Conservation (phyloP, 2,113 vertebrate genomes). For the Cryptomyrus ogoouensis region DNA sequence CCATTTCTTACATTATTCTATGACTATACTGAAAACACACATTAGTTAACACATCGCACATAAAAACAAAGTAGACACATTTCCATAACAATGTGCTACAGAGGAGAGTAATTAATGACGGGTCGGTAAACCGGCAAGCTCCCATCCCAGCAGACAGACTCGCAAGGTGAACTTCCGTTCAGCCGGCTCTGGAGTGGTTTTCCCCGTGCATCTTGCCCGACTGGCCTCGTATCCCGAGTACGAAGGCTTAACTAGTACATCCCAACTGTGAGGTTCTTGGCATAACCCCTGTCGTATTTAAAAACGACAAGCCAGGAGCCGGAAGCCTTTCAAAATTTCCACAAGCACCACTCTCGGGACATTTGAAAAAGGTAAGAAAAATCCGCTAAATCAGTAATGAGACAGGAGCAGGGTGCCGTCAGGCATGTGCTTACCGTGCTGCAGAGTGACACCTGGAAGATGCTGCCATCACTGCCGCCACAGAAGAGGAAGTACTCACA, state of each 20-base stretch:
- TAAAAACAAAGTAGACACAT: not conserved
- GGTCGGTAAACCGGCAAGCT: not conserved
- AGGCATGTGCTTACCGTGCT: constrained; percentile 65
- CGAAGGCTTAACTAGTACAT: not conserved
- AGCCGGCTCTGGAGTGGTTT: not conserved
- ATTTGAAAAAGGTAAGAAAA: not conserved
- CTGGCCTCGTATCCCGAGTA: not conserved
- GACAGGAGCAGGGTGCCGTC: not conserved
- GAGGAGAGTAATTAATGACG: not conserved
- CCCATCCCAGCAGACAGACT: not conserved
- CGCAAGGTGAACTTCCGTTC: not conserved
- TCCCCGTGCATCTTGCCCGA: not conserved
- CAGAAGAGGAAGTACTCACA: constrained; percentile 88
- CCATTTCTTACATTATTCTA: not conserved
- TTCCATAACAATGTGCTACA: not conserved
- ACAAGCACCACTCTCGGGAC: not conserved
- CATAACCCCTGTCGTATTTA: not conserved
- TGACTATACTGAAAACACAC: not conserved
- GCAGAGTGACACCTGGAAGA: constrained; percentile 88
- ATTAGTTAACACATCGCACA: not conserved
- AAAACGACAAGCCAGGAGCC: not conserved
- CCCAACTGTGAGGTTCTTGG: not conserved
- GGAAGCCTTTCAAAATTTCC: not conserved
- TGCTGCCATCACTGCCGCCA: constrained; percentile 80
- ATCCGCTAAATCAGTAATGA: not conserved